phyloP scores from a whole-genome alignment of 2,113 vertebrate genomes.

The Rhinoptilus africanus region DNA sequence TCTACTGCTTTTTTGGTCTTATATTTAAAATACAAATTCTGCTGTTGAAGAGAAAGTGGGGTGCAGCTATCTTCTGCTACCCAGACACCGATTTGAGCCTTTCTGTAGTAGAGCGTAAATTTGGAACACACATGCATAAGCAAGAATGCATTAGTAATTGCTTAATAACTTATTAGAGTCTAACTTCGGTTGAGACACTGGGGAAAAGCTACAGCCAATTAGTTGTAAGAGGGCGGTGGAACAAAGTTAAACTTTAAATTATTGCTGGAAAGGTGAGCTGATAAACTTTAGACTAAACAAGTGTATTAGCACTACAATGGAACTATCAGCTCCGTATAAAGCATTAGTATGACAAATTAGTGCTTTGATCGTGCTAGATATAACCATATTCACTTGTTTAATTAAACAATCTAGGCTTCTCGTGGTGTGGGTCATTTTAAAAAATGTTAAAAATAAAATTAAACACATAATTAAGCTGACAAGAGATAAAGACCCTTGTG shows the following conservation, averaged over 20 bases:
- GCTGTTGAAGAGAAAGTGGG: not conserved
- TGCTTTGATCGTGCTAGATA: slow-evolving; percentile 82
- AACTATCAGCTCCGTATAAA: slow-evolving; percentile 77
- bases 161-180: slow-evolving; percentile 45
- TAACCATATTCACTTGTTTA: slow-evolving; percentile 90
- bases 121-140: not conserved
- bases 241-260: slow-evolving; percentile 61
- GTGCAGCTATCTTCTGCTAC: not conserved
- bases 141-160: slow-evolving; percentile 27
- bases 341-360: slow-evolving; percentile 86
- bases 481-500: slow-evolving; percentile 89
- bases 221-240: not conserved
- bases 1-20: not conserved
- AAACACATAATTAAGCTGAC: slow-evolving; percentile 95
- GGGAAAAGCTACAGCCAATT: slow-evolving; percentile 55
- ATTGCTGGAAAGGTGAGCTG: slow-evolving; percentile 41
- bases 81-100: not conserved
- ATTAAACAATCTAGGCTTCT: slow-evolving; percentile 89
- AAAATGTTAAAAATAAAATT: slow-evolving; percentile 96
- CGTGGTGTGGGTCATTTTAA: slow-evolving; percentile 86
- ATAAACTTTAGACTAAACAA: slow-evolving; percentile 50
- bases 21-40: not conserved
- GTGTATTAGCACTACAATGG: slow-evolving; percentile 73
- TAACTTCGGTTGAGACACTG: not conserved
- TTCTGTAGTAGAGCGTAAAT: not conserved